Conservation (phyloP, 2,797 vertebrate species). For the Remorina albescens region DNA sequence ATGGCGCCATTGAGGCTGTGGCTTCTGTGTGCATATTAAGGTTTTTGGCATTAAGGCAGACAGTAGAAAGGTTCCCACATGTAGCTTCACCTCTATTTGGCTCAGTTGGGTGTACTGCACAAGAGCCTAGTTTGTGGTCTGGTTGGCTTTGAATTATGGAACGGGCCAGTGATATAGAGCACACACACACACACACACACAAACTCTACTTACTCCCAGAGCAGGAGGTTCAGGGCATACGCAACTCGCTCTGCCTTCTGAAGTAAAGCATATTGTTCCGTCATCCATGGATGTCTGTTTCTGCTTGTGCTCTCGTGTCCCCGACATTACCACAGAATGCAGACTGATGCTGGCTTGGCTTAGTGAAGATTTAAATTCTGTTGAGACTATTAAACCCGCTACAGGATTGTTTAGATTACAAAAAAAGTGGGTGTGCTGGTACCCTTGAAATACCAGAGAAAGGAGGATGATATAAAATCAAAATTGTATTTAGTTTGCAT, state of each 20-base stretch:
- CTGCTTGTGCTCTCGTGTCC: slow-evolving; percentile 41
- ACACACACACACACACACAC: slow-evolving; percentile 21
- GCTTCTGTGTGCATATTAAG: slow-evolving; percentile 38
- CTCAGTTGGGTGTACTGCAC: slow-evolving; percentile 32
- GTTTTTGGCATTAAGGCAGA: slow-evolving; percentile 48
- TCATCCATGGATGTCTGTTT: slow-evolving; percentile 37
- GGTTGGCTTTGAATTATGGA: slow-evolving; percentile 62
- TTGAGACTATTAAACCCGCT: slow-evolving; percentile 28
- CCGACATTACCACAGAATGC: slow-evolving; percentile 44
- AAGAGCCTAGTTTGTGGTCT: slow-evolving; percentile 58
- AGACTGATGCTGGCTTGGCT: slow-evolving; percentile 41
- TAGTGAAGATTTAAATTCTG: slow-evolving; percentile 38
- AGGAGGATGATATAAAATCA: slow-evolving; percentile 32
- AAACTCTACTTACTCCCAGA: slow-evolving; percentile 50
- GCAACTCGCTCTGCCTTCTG: slow-evolving; percentile 50
- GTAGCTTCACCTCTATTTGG: slow-evolving; percentile 56
- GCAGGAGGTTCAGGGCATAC: slow-evolving; percentile 62
- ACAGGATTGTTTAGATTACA: slow-evolving; percentile 10
- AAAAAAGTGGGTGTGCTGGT: slow-evolving; percentile 17
- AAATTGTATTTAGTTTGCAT: slow-evolving; percentile 53
- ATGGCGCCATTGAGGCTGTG: slow-evolving; percentile 60
- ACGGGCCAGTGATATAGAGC: slow-evolving; percentile 39
- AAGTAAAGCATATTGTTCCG: slow-evolving; percentile 64
- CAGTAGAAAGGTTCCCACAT: slow-evolving; percentile 50
- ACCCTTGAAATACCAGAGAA: slow-evolving; percentile 22